Percentiles rank a stretch among this genome's conserved stretches.
Conservation (phyloP, 2,797 vertebrate species). For the Silurus lanzhouensis region DNA sequence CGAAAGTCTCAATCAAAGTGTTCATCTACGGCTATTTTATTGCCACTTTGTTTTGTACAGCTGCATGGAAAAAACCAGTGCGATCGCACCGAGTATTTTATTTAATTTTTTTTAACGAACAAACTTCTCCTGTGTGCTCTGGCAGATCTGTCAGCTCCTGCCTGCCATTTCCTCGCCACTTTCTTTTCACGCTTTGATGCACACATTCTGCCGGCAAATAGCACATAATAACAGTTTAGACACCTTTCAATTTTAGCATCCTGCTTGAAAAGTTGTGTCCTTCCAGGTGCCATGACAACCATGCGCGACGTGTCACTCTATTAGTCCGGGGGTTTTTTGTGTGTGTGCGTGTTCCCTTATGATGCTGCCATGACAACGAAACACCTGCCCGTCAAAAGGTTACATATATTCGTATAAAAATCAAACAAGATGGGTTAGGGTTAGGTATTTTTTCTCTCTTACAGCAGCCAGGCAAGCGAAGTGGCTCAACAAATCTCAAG, state of each 20-base stretch:
- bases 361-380: constrained; percentile 53
- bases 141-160: constrained; percentile 41
- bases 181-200: constrained; percentile 56
- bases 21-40: not conserved
- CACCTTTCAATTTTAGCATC: constrained; percentile 64
- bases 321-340: constrained; percentile 34
- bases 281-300: constrained; percentile 62
- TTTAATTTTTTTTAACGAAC: not conserved
- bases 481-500: constrained; percentile 18
- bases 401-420: constrained; percentile 37
- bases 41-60: not conserved
- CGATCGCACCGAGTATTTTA: constrained; percentile 17
- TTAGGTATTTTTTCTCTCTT: constrained; percentile 6
- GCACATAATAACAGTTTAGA: constrained; percentile 69
- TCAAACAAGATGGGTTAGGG: constrained; percentile 38
- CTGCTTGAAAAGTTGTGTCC: constrained; percentile 61
- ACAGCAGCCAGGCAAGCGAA: not conserved
- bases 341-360: constrained; percentile 39
- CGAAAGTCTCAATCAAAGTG: not conserved
- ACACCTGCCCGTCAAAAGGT: constrained; percentile 56
- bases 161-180: constrained; percentile 46
- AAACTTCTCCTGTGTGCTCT: constrained; percentile 38
- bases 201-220: constrained; percentile 62
- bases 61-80: constrained; percentile 1
- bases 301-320: constrained; percentile 39